phyloP scores from a whole-genome alignment of 1,140 invertebrate species.

The Diplogasteroides magnus region DNA sequence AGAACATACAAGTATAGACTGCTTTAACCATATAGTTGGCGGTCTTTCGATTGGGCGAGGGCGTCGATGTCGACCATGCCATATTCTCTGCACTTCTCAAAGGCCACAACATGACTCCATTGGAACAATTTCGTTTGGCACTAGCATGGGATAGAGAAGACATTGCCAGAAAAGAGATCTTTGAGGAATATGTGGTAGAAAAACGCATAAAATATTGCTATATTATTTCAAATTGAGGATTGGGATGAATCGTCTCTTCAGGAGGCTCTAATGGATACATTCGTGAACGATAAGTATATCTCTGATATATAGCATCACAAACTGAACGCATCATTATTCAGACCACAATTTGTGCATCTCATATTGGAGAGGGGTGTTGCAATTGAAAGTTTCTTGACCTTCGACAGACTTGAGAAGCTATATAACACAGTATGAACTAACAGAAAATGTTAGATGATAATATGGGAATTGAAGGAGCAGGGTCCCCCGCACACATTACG shows the following conservation, averaged over 20 bases:
- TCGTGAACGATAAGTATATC: slow-evolving; percentile 90
- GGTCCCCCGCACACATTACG: slow-evolving; percentile 20
- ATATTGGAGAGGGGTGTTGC: slow-evolving; percentile 89
- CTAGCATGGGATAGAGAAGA: slow-evolving; percentile 97
- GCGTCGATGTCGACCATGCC: slow-evolving; percentile 44
- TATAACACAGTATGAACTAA: slow-evolving; percentile 70
- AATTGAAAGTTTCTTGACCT: slow-evolving; percentile 92
- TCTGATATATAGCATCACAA: no score
- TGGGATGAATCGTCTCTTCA: slow-evolving; percentile 80
- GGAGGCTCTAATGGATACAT: slow-evolving; percentile 94
- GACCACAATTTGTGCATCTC: slow-evolving; percentile 93
- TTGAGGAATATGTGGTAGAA: slow-evolving; percentile 54
- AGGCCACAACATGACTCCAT: slow-evolving; percentile 5
- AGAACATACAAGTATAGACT: background rate
- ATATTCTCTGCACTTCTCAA: slow-evolving; percentile 52
- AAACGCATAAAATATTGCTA: background rate
- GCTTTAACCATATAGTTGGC: slow-evolving; percentile 32
- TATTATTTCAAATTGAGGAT: slow-evolving; percentile 76
- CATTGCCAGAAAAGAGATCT: slow-evolving; percentile 83
- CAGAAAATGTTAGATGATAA: background rate
- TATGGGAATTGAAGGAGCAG: slow-evolving; percentile 7
- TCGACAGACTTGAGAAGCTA: slow-evolving; percentile 86
- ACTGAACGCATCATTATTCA: no score
- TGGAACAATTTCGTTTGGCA: slow-evolving; percentile 64
- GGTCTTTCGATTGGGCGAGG: slow-evolving; percentile 48